phyloP scores from a whole-genome alignment of 2,113 vertebrate species.

The Probosciger aterrimus region DNA sequence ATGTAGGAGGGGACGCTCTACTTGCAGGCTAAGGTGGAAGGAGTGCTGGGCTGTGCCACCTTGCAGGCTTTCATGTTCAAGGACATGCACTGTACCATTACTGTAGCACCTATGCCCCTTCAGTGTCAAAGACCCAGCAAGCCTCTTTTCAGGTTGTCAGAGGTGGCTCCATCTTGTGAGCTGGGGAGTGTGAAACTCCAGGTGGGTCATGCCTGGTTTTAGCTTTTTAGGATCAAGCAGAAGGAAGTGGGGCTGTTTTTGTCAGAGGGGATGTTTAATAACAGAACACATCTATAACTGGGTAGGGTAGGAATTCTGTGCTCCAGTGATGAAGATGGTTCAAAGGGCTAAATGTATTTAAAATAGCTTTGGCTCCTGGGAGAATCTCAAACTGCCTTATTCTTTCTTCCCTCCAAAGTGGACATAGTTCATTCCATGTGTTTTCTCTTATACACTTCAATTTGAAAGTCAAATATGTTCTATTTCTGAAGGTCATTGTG shows the following conservation, averaged over 20 bases:
- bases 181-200: neutral
- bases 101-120: neutral
- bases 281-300: neutral
- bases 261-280: neutral
- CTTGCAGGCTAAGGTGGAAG: neutral
- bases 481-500: neutral
- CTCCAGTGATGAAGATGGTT: neutral
- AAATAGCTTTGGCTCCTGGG: neutral
- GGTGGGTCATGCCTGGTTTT: neutral
- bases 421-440: neutral
- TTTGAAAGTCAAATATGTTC: neutral
- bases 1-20: neutral
- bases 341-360: neutral
- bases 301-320: neutral
- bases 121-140: neutral
- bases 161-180: neutral
- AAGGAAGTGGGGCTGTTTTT: neutral
- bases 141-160: neutral
- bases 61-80: neutral
- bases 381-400: neutral
- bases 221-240: neutral
- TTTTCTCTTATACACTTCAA: neutral
- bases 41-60: neutral
- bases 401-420: neutral
- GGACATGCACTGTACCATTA: rapidly evolving